These are phyloP conservation scores for Parnassius apollo DNA, from an alignment of 2,888 invertebrate species.

Conservation along the genomic window DNA sequence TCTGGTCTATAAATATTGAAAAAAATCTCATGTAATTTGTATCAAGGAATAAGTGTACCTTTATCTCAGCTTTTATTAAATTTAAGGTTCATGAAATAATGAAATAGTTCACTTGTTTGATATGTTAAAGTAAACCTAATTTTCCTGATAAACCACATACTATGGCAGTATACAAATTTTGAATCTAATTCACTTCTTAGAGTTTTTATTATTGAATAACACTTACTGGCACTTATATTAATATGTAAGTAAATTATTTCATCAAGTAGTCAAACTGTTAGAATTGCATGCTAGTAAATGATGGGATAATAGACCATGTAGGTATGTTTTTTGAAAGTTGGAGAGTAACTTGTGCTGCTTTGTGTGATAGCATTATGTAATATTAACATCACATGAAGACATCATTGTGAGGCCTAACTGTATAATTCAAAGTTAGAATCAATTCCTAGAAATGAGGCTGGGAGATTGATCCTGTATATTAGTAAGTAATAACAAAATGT, in stretches of 20 bases:
- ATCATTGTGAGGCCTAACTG: slow-evolving; percentile 36
- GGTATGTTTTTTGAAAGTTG: not conserved
- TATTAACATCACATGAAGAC: slow-evolving; percentile 33
- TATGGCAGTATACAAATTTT: no score
- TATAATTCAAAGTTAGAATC: slow-evolving; percentile 25
- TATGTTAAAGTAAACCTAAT: no score
- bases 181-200: no score
- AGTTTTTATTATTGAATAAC: not conserved
- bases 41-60: no score
- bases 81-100: no score
- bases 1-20: no score
- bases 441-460: slow-evolving; percentile 15
- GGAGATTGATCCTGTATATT: slow-evolving; percentile 8
- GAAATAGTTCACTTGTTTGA: no score
- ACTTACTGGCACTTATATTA: not conserved
- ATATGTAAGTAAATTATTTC: slow-evolving; percentile 10
- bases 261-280: slow-evolving; percentile 13
- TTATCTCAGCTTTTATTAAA: no score
- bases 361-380: slow-evolving; percentile 16
- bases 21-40: no score
- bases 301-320: slow-evolving; percentile 2
- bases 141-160: no score
- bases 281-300: slow-evolving; percentile 4
- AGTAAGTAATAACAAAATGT: slow-evolving; percentile 10
- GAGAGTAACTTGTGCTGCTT: not conserved